phyloP scores from a whole-genome alignment of 1,140 invertebrate species.

The Heliconius melpomene region DNA sequence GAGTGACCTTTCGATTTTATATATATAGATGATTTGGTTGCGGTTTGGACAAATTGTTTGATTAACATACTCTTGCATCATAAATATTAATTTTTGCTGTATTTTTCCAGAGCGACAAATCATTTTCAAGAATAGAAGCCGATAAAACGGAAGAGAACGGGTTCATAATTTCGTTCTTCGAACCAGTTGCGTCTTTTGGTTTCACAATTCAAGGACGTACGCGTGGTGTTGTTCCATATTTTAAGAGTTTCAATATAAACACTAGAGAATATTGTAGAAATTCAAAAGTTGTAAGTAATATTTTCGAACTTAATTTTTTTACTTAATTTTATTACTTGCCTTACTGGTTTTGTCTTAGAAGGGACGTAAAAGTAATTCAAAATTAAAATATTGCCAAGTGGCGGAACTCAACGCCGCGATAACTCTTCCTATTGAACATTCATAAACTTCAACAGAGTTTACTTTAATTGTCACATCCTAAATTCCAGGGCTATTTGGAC shows the following conservation, averaged over 20 bases:
- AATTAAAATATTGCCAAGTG: too few relatives aligned
- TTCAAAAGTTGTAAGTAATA: conserved; percentile 24
- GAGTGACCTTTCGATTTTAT: too few relatives aligned
- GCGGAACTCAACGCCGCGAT: too few relatives aligned
- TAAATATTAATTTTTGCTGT: background rate
- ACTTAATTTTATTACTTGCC: too few relatives aligned
- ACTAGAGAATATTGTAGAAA: conserved; percentile 19
- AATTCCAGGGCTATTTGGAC: background rate
- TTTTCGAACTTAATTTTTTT: too few relatives aligned
- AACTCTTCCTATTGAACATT: too few relatives aligned
- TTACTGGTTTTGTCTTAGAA: too few relatives aligned
- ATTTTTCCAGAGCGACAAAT: conserved; percentile 10
- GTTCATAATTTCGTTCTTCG: background rate
- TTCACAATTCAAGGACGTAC: conserved; percentile 40
- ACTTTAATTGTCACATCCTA: background rate
- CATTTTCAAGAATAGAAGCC: background rate
- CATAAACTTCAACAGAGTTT: background rate
- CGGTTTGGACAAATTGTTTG: too few relatives aligned
- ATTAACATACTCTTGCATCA: too few relatives aligned
- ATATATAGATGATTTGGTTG: too few relatives aligned
- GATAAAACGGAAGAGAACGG: background rate
- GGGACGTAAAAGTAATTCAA: too few relatives aligned
- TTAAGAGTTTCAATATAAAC: conserved; percentile 23
- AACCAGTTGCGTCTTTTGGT: conserved; percentile 10
- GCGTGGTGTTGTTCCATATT: conserved; percentile 19